Percentiles rank a stretch among this genome's conserved stretches.
Evolutionary conservation across 2,888 invertebrate genomes (phyloP).

Genomic region (Melinaea menophilus): DNA sequence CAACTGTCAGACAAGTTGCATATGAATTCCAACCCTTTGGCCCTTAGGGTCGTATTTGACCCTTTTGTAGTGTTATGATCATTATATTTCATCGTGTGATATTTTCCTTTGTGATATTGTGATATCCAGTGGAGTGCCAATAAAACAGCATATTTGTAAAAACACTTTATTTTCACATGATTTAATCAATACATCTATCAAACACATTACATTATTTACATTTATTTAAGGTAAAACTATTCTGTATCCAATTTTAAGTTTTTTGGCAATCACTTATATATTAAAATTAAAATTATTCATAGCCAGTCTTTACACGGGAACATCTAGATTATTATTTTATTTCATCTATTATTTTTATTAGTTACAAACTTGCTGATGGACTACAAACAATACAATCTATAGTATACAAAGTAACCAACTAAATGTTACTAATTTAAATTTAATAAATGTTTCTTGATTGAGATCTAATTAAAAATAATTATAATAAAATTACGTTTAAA

Average conservation of each 20-base stretch:
- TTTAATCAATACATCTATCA: constrained; percentile 13
- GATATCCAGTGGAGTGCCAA: not conserved
- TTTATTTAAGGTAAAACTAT: not conserved
- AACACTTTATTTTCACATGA: constrained; percentile 17
- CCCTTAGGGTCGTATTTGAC: constrained; percentile 16
- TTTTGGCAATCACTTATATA: constrained; percentile 6
- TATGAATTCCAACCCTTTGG: constrained; percentile 26
- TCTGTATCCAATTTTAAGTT: not conserved
- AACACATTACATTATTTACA: constrained; percentile 9
- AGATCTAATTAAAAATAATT: too few relatives aligned
- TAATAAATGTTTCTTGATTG: too few relatives aligned
- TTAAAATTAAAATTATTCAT: constrained; percentile 3
- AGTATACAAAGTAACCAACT: too few relatives aligned
- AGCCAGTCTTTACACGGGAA: constrained; percentile 2
- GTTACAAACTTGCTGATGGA: too few relatives aligned
- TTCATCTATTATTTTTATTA: too few relatives aligned
- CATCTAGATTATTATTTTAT: not conserved
- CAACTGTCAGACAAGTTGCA: not conserved
- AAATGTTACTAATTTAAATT: too few relatives aligned
- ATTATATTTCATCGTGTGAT: not conserved
- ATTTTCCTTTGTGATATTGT: constrained; percentile 6
- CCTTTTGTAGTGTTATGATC: constrained; percentile 5
- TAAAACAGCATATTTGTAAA: constrained; percentile 8
- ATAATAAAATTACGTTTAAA: too few relatives aligned
- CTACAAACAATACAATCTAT: too few relatives aligned